Evolutionary conservation across 2,888 invertebrate species (phyloP).

Genomic region (Tenodera sinensis): DNA sequence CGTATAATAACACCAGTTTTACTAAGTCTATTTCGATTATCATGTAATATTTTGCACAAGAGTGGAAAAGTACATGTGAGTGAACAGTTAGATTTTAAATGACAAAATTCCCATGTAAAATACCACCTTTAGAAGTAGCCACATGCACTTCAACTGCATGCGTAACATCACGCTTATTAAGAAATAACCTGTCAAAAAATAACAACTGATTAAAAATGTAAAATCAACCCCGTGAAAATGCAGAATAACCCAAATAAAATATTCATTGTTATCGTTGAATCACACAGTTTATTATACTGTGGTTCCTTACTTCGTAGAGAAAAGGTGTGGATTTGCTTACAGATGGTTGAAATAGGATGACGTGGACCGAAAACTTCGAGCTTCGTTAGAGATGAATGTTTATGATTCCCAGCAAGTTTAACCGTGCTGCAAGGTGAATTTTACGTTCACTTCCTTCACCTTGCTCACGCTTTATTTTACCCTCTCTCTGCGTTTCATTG

Average conservation of each 20-base stretch:
- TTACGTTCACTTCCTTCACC: not conserved
- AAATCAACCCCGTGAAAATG: not conserved
- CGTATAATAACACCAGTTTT: too few relatives aligned
- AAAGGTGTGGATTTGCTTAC: not conserved
- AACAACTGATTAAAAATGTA: too few relatives aligned
- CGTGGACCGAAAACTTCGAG: not conserved
- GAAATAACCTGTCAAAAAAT: too few relatives aligned
- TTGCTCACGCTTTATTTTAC: not conserved
- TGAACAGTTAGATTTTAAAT: too few relatives aligned
- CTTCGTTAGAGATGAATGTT: not conserved
- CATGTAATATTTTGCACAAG: too few relatives aligned
- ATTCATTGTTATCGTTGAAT: not conserved
- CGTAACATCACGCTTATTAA: too few relatives aligned
- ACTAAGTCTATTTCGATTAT: too few relatives aligned
- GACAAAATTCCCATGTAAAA: too few relatives aligned
- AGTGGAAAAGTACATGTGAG: too few relatives aligned
- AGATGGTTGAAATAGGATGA: not conserved
- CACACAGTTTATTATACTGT: not conserved
- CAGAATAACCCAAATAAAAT: not conserved
- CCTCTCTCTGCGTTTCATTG: not conserved
- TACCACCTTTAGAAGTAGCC: too few relatives aligned
- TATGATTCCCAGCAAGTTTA: not conserved
- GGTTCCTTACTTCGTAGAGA: not conserved
- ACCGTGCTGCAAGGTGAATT: not conserved
- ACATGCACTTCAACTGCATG: too few relatives aligned